Evolutionary conservation across 2,113 vertebrate species (phyloP), one percentile per base, ranked within the genome.

Genomic region (Notothenia rossii): DNA sequence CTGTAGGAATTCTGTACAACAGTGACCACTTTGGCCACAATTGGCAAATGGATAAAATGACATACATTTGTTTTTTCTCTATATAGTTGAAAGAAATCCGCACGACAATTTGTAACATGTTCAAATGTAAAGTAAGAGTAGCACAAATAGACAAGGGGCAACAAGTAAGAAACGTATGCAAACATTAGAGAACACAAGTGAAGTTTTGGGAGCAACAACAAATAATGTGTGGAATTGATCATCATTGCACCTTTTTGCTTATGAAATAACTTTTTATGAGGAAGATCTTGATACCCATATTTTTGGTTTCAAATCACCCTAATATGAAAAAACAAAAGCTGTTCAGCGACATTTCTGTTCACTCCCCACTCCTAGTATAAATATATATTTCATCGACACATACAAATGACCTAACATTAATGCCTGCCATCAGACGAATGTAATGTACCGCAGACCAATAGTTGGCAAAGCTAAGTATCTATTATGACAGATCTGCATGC

Each of bases 371-470:
- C n/a, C 12, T 12, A 2, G 12, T 12, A 2, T 3, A 45, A 11
- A 65, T n/a, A 49, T 53, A 46, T 3, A 33, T 72, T 49, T 45
- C 33, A 51, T 15, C 17, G 4, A n/a, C 61, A 40, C 25, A 25
- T 29, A 4, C 3, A 29, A 4, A 29, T 29, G 29, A 29, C 29
- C 29, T 4, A 29, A 29, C 29, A 29, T 29, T 3, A 29, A 29
- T 3, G 36, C 2, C 67, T 65, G 14, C 55, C 20, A 10, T 14
- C 22, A 50, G 18, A 53, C 5, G 58, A 46, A 48, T 72, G 61
- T 17, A 75, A 68, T 75, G 25, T 11, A 45, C 68, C 40, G 56
- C 72, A 82, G 20, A 7, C 36, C 36, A 7, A 25, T 12, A 49
- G 13, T 5, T 79, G 53, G 13, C 50, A 82, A 45, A 54, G 40